phyloP scores from a whole-genome alignment of 2,888 invertebrate species.

The Ernsta delagoae region DNA sequence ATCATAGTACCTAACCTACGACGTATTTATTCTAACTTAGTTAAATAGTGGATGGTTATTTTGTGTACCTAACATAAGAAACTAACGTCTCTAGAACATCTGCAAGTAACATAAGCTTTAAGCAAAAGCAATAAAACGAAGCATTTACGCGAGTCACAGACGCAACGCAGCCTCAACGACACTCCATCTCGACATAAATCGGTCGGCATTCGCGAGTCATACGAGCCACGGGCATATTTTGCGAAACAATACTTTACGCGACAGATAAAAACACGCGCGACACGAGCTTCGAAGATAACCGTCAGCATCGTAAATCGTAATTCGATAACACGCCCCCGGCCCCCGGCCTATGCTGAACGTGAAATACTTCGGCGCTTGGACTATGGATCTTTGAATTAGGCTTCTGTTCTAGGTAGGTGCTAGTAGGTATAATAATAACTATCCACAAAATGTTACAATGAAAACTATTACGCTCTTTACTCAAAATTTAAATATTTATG shows the following conservation, averaged over 20 bases:
- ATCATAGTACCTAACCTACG: too few relatives aligned
- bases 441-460: too few relatives aligned
- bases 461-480: too few relatives aligned
- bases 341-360: slow-evolving; percentile 29
- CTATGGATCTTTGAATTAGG: background rate
- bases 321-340: slow-evolving; percentile 68
- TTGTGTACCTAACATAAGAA: background rate
- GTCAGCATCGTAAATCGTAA: slow-evolving; percentile 72
- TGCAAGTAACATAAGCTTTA: background rate
- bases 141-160: background rate
- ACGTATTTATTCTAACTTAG: too few relatives aligned
- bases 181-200: slow-evolving; percentile 28
- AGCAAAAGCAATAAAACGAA: background rate
- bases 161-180: slow-evolving; percentile 1
- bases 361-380: background rate
- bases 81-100: too few relatives aligned
- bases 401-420: background rate
- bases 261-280: slow-evolving; percentile 61
- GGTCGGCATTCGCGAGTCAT: slow-evolving; percentile 26
- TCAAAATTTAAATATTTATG: too few relatives aligned
- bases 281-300: slow-evolving; percentile 72
- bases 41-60: too few relatives aligned
- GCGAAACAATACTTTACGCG: slow-evolving; percentile 57
- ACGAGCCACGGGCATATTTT: slow-evolving; percentile 49
- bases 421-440: too few relatives aligned